A percentile compares a stretch with the other conserved stretches of the same genome.
Conservation (phyloP, 2,888 invertebrate genomes). For the Herminia tarsipennalis region DNA sequence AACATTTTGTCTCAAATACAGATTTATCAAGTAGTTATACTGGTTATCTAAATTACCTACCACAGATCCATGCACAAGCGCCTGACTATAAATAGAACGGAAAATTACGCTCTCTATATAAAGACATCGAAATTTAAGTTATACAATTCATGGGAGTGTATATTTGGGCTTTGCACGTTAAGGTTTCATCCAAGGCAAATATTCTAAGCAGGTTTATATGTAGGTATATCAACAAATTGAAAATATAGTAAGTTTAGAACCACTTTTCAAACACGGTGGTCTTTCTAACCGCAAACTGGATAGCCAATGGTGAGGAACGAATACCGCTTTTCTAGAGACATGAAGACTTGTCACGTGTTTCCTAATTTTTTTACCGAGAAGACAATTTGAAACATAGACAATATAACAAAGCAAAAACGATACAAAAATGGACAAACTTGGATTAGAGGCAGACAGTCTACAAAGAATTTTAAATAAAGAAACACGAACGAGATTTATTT, state of each 20-base stretch:
- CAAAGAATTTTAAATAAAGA: slow-evolving; percentile 20
- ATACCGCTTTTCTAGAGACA: slow-evolving; percentile 50
- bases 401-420: neutral
- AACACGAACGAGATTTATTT: slow-evolving; percentile 35
- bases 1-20: slow-evolving; percentile 36
- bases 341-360: slow-evolving; percentile 24
- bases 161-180: too few species aligned
- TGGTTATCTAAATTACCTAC: slow-evolving; percentile 32
- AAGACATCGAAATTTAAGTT: slow-evolving; percentile 20
- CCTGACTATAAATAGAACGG: neutral
- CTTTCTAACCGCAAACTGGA: slow-evolving; percentile 59
- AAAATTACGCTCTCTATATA: slow-evolving; percentile 16
- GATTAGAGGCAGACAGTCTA: neutral
- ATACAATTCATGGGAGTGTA: slow-evolving; percentile 25
- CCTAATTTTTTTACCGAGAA: slow-evolving; percentile 18
- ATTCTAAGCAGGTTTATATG: too few species aligned
- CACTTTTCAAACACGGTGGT: slow-evolving; percentile 50
- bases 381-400: slow-evolving; percentile 13
- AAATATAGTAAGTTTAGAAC: slow-evolving; percentile 44
- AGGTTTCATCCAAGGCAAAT: too few species aligned
- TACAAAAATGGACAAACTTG: too few species aligned
- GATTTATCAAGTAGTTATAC: slow-evolving; percentile 42
- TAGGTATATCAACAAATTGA: too few species aligned
- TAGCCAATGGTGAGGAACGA: slow-evolving; percentile 55
- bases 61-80: slow-evolving; percentile 21